phyloP scores from a whole-genome alignment of 1,140 invertebrate species.

The Lucilia sericata region DNA sequence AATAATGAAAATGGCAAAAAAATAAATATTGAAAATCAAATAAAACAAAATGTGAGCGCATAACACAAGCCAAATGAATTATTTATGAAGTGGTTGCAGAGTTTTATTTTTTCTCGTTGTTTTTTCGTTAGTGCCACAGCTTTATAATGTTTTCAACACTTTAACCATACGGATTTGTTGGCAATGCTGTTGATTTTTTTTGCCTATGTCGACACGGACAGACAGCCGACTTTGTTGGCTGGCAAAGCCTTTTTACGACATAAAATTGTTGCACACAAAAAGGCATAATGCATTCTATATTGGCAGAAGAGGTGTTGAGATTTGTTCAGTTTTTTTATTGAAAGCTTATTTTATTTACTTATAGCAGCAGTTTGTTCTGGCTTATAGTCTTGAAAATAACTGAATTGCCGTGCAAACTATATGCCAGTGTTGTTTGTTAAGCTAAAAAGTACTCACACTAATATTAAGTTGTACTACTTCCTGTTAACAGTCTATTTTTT shows the following conservation, averaged over 20 bases:
- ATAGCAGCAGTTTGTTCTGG: not conserved
- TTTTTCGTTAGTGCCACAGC: too few relatives aligned
- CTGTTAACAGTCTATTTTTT: not conserved
- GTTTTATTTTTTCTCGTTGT: not conserved
- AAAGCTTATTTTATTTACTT: slow-evolving; percentile 37
- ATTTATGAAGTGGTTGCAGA: slow-evolving; percentile 65
- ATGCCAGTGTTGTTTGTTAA: too few relatives aligned
- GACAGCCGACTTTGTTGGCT: not conserved
- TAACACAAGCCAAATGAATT: slow-evolving; percentile 59
- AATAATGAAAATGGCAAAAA: slow-evolving; percentile 28
- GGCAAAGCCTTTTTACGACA: not conserved
- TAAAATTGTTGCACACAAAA: not conserved
- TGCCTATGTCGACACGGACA: not conserved
- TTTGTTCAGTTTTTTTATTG: slow-evolving; percentile 12
- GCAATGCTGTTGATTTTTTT: not conserved
- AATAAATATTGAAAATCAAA: slow-evolving; percentile 6
- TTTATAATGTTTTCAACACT: slow-evolving; percentile 32
- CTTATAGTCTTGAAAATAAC: not conserved
- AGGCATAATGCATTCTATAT: not conserved
- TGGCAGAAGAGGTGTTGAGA: not conserved
- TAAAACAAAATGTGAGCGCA: slow-evolving; percentile 45
- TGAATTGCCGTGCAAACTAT: too few relatives aligned
- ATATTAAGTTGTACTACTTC: not conserved
- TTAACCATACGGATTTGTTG: slow-evolving; percentile 19
- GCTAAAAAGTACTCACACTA: too few relatives aligned